Percentiles rank a stretch among this genome's conserved stretches.
phyloP scores from a whole-genome alignment of 2,113 vertebrate species.

The Lepus americanus region DNA sequence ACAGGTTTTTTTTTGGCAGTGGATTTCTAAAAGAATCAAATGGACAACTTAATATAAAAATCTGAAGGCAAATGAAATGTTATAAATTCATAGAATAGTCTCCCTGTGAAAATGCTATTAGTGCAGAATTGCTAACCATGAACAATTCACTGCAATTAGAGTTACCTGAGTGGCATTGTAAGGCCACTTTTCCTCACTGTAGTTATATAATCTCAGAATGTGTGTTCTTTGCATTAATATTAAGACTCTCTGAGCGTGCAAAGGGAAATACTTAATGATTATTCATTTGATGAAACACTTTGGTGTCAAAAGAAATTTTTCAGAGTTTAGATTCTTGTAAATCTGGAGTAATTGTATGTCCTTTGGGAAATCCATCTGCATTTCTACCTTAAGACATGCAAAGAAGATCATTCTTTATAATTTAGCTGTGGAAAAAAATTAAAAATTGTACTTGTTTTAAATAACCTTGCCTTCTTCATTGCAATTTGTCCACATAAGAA shows the following conservation, averaged over 20 bases:
- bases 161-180: background rate
- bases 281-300: constrained; percentile 34
- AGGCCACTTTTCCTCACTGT: background rate
- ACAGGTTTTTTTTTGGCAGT: background rate
- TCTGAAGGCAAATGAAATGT: constrained; percentile 63
- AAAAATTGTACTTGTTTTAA: background rate
- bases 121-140: background rate
- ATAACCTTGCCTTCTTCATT: background rate
- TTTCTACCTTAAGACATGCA: constrained; percentile 35
- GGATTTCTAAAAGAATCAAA: constrained; percentile 56
- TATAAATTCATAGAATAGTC: constrained; percentile 58
- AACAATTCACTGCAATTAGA: constrained; percentile 67
- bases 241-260: constrained; percentile 42
- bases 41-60: constrained; percentile 56
- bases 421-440: background rate
- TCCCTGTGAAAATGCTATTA: constrained; percentile 64
- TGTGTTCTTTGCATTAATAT: constrained; percentile 43
- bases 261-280: constrained; percentile 47
- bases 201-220: constrained; percentile 17
- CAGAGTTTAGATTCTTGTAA: constrained; percentile 33
- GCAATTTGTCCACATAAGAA: background rate
- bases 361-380: constrained; percentile 8
- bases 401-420: constrained; percentile 27
- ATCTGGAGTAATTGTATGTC: background rate
- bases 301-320: constrained; percentile 35